phyloP scores from a whole-genome alignment of 2,113 vertebrate genomes.

The Tragelaphus buxtoni region DNA sequence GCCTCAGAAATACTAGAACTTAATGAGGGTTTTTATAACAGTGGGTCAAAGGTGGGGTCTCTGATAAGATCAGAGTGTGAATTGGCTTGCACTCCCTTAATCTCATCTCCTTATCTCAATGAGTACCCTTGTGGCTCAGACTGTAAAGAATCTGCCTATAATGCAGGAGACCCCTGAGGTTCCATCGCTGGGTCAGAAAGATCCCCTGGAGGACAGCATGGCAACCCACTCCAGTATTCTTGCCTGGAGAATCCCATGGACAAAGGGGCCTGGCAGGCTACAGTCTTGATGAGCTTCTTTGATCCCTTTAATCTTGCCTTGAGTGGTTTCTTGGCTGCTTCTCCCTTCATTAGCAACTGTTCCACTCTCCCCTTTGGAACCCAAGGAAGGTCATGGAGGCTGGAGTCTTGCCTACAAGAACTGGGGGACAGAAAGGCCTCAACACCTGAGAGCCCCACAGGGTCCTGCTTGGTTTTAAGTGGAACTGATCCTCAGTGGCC shows the following conservation, averaged over 20 bases:
- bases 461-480: neutral
- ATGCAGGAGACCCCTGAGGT: neutral
- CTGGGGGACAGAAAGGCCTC: neutral
- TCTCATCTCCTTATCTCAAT: neutral
- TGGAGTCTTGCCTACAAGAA: neutral
- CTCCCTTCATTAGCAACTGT: neutral
- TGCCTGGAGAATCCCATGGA: neutral
- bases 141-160: neutral
- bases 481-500: neutral
- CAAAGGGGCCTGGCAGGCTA: too few species aligned
- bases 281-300: neutral
- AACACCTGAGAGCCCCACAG: neutral
- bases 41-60: neutral
- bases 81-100: neutral
- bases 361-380: neutral
- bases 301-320: neutral
- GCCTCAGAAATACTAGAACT: neutral
- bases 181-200: neutral
- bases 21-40: neutral
- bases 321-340: neutral
- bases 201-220: too few species aligned
- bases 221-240: too few species aligned
- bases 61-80: neutral
- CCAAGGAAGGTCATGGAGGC: neutral
- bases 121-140: neutral